phyloP scores from a whole-genome alignment of 2,797 vertebrate genomes.

The Loriculus beryllinus region DNA sequence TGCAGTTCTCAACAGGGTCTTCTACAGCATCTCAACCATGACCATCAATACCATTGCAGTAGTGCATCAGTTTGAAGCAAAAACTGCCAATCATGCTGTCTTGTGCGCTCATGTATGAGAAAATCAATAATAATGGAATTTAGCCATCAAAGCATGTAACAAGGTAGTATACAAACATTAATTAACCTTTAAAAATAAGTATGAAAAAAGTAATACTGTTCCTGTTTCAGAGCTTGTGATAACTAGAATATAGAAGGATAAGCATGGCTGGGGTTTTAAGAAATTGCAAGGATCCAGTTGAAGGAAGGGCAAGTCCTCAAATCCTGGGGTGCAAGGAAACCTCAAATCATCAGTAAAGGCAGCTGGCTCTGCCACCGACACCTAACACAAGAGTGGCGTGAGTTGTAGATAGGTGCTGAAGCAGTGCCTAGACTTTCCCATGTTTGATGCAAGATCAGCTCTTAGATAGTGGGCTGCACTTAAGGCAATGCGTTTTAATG shows the following conservation, averaged over 20 bases:
- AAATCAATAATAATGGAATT: conserved; percentile 46
- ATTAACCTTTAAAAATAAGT: conserved; percentile 55
- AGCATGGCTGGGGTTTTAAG: neutral
- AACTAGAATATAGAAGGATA: neutral
- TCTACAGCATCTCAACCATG: conserved; percentile 2
- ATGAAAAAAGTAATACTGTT: neutral
- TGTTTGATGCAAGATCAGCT: fast-evolving
- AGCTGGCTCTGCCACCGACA: fast-evolving
- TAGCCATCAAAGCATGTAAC: neutral
- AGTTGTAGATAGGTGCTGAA: neutral
- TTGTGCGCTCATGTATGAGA: conserved; percentile 25
- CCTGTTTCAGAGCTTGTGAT: neutral
- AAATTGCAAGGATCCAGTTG: neutral
- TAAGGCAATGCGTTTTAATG: fast-evolving
- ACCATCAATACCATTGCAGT: neutral
- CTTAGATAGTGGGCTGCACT: fast-evolving
- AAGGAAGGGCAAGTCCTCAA: neutral
- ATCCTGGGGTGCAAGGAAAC: neutral
- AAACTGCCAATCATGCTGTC: conserved; percentile 16
- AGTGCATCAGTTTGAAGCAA: neutral
- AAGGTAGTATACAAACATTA: neutral
- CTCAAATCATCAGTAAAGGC: neutral
- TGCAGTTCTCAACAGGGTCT: neutral
- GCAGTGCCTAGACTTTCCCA: fast-evolving
- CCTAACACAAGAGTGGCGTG: neutral